Conservation (phyloP, 2,888 invertebrate genomes). For the Oscheius myriophilus region DNA sequence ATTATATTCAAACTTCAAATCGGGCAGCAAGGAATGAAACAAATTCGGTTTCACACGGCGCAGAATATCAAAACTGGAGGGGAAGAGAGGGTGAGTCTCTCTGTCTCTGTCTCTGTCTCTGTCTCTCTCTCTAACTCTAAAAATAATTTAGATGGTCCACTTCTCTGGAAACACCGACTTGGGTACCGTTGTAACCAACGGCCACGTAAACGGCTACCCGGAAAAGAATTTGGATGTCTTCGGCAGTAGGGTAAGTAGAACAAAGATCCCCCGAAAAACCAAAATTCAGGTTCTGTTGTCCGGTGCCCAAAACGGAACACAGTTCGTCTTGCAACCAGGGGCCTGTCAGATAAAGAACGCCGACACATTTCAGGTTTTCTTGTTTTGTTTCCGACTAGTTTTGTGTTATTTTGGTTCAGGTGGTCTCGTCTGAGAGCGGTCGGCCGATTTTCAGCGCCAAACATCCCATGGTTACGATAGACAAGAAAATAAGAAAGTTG, state of each 20-base stretch:
- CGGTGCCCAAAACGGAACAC: constrained; percentile 54
- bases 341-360: constrained; percentile 60
- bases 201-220: constrained; percentile 59
- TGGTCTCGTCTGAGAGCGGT: constrained; percentile 46
- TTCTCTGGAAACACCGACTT: constrained; percentile 63
- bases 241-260: constrained; percentile 50
- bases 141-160: constrained; percentile 56
- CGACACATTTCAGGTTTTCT: constrained; percentile 60
- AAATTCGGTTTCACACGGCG: constrained; percentile 53
- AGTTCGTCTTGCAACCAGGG: constrained; percentile 58
- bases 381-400: neutral
- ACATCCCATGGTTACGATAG: constrained; percentile 66
- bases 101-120: neutral
- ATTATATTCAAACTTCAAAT: constrained; percentile 62
- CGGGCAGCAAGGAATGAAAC: constrained; percentile 59
- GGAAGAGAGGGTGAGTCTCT: constrained; percentile 41
- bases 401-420: constrained; percentile 42
- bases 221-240: constrained; percentile 50
- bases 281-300: constrained; percentile 52
- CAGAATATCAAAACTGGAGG: constrained; percentile 35
- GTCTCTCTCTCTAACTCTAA: neutral
- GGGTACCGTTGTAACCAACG: constrained; percentile 61
- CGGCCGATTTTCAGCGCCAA: constrained; percentile 65
- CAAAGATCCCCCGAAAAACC: no score
- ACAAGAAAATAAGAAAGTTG: constrained; percentile 62